A percentile compares a stretch with the other conserved stretches of the same genome.
phyloP scores from a whole-genome alignment of 2,888 invertebrate species.

The Orchestes rusci region DNA sequence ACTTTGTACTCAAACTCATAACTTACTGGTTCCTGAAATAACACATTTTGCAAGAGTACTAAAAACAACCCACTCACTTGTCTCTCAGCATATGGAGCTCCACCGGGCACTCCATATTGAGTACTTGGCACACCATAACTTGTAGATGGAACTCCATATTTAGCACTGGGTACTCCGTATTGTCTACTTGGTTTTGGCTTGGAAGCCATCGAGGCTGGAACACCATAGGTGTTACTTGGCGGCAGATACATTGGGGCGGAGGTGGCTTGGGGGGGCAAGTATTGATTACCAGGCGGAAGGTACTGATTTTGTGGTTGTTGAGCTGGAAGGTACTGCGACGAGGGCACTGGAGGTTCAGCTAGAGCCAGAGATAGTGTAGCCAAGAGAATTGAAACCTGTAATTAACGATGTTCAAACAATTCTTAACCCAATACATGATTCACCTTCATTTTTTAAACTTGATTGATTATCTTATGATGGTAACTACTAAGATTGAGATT shows the following conservation, averaged over 20 bases:
- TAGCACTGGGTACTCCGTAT: constrained; percentile 27
- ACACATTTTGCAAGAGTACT: no score
- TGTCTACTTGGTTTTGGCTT: constrained; percentile 31
- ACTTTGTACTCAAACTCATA: constrained; percentile 64
- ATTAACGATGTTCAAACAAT: no score
- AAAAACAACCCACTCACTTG: neutral
- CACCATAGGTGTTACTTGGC: no score
- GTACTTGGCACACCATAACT: constrained; percentile 27
- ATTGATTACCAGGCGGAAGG: constrained; percentile 33
- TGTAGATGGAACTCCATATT: constrained; percentile 26
- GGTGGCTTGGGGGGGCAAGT: constrained; percentile 33
- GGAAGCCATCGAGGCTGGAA: constrained; percentile 31
- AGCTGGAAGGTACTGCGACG: constrained; percentile 38
- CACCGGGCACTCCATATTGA: constrained; percentile 20
- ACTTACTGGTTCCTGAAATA: constrained; percentile 43
- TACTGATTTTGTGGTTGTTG: no score
- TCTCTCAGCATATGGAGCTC: constrained; percentile 17
- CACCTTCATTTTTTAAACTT: no score
- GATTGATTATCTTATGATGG: no score
- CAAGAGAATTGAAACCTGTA: no score
- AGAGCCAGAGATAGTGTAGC: constrained; percentile 33
- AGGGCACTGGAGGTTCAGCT: constrained; percentile 42
- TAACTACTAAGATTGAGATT: no score
- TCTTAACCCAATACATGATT: no score
- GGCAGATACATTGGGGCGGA: constrained; percentile 34